Percentiles rank a stretch among this genome's conserved stretches.
These are phyloP conservation scores for Meteorus colon DNA, from an alignment of 2,888 invertebrate genomes.

Conservation along the genomic window DNA sequence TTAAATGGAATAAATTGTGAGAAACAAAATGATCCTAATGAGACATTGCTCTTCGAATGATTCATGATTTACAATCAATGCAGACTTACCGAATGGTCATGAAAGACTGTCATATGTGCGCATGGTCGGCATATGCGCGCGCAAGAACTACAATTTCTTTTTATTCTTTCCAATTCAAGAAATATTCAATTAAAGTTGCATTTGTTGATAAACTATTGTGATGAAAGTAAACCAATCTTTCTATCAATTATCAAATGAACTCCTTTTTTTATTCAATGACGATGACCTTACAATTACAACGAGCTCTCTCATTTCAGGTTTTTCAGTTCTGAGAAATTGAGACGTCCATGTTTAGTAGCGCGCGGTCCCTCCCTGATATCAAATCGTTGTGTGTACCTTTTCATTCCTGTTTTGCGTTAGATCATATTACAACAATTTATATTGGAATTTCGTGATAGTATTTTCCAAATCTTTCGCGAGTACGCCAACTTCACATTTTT, in stretches of 20 bases:
- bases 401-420: conserved; percentile 19
- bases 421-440: conserved; percentile 1
- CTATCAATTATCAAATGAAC: neutral
- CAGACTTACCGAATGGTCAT: no score
- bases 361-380: conserved; percentile 31
- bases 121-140: neutral
- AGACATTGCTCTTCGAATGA: no score
- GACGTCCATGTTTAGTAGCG: conserved; percentile 41
- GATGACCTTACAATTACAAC: neutral
- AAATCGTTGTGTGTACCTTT: conserved; percentile 6
- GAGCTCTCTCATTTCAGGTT: neutral
- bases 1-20: no score
- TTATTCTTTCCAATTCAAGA: conserved; percentile 11
- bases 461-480: neutral
- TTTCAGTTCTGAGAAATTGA: conserved; percentile 15
- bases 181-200: neutral
- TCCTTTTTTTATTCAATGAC: neutral
- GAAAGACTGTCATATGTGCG: neutral
- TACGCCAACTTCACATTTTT: neutral
- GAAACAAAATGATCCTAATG: no score
- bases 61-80: no score
- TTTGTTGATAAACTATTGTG: neutral
- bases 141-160: neutral
- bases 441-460: conserved; percentile 27
- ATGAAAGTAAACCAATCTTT: neutral